Evolutionary conservation across 2,888 invertebrate genomes (phyloP).

Genomic region (Lepidochrysops patricia): DNA sequence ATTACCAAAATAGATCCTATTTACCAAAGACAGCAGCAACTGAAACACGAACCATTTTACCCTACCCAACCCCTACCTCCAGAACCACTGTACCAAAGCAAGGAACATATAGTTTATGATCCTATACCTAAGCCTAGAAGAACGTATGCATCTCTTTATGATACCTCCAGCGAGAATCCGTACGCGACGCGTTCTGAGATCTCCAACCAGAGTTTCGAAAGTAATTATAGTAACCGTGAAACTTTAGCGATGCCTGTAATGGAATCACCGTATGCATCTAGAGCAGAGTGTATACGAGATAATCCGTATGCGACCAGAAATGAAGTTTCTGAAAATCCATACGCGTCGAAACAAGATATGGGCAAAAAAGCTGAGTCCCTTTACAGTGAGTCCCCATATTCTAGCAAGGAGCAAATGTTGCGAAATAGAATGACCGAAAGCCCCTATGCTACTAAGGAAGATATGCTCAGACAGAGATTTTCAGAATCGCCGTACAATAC

Average conservation of each 20-base stretch:
- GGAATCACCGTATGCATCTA: constrained; percentile 50
- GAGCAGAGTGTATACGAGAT: constrained; percentile 38
- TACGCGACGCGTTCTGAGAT: constrained; percentile 59
- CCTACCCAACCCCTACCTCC: constrained; percentile 70
- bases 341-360: constrained; percentile 34
- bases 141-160: constrained; percentile 63
- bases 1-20: constrained; percentile 73
- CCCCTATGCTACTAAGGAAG: constrained; percentile 66
- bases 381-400: constrained; percentile 60
- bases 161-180: constrained; percentile 62
- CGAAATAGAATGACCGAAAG: constrained; percentile 57
- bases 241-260: constrained; percentile 55
- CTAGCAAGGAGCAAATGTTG: constrained; percentile 63
- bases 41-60: constrained; percentile 66
- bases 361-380: constrained; percentile 47
- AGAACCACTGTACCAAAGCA: constrained; percentile 70
- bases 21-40: constrained; percentile 71
- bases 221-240: constrained; percentile 56
- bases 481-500: constrained; percentile 69
- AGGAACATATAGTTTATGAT: constrained; percentile 65
- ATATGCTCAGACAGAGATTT: constrained; percentile 66
- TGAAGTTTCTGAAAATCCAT: constrained; percentile 34
- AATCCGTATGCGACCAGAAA: constrained; percentile 33
- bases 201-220: constrained; percentile 60
- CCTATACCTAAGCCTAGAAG: constrained; percentile 69